phyloP scores from a whole-genome alignment of 2,113 vertebrate species.

The Alouatta palliata region DNA sequence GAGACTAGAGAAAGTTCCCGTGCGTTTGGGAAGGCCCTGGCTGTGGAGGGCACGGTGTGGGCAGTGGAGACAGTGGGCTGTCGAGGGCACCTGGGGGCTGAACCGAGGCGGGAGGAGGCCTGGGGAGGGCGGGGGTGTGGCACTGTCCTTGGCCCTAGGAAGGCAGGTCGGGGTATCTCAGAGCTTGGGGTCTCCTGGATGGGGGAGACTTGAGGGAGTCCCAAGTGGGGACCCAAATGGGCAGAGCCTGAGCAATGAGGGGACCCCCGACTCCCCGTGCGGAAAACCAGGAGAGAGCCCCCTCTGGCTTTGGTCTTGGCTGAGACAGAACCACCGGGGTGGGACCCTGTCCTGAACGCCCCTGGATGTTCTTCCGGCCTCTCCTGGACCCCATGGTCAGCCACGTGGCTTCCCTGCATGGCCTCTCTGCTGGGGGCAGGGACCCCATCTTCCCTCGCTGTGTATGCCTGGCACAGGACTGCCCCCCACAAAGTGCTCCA shows the following conservation, averaged over 20 bases:
- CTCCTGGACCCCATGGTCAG: background rate
- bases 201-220: background rate
- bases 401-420: background rate
- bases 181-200: background rate
- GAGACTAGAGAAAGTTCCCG: background rate
- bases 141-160: background rate
- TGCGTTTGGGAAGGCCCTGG: background rate
- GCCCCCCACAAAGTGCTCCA: background rate
- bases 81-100: background rate
- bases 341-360: too few relatives aligned
- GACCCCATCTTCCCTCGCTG: background rate
- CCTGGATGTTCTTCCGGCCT: background rate
- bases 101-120: accelerated
- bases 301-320: background rate
- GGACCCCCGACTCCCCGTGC: background rate
- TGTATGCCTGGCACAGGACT: background rate
- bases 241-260: background rate
- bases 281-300: background rate
- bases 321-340: background rate
- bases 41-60: background rate
- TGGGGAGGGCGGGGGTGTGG: background rate
- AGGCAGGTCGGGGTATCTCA: background rate
- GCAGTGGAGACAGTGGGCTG: background rate
- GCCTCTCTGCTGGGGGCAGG: background rate
- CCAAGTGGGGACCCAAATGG: background rate